Base-by-base conservation (phyloP, 2,113 vertebrate species). In the Lagopus muta region DNA sequence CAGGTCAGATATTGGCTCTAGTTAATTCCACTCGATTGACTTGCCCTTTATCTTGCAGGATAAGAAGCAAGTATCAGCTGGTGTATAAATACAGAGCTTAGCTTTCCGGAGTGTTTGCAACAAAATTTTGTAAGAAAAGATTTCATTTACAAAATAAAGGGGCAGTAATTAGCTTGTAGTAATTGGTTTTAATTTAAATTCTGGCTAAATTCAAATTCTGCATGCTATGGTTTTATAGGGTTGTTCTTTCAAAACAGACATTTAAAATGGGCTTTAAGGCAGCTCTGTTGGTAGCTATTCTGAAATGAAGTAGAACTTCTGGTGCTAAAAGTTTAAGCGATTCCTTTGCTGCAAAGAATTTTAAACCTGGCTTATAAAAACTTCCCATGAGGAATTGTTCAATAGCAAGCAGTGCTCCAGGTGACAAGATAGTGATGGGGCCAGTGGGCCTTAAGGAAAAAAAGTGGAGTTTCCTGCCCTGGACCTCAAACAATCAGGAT, bases 351-450 rank as follows among this genome's bases (percentile, higher is more conserved):
- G 24, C 36, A 19, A 36, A 25, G 70, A 54, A 34, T 60, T 61
- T 50, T 48, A 58, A 66, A 48, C 36, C 36, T 14, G 55, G 36
- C 66, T 92, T 71, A 24, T 88, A 34, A 36, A 62, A 36, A n/a
- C 11, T 42, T 28, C 24, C 22, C 5, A 0, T 55, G 70, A 40
- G 74, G 2, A 3, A 11, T 70, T 47, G 62, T 61, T 70, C 69
- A 64, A 5, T 25, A 89, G 91, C 95, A 93, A 86, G 94, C 91
- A 82, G 75, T 95, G 92, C 97, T 98, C 97, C 97, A 98, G 97
- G 98, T 98, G 97, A 98, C 96, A 97, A 98, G 98, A 98, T 98
- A 96, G 97, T 96, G 96, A 97, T 97, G 98, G 96, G 98, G 97
- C 96, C 93, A 97, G 91, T 93, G 82, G 93, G 97, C 95, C 90